A percentile compares a stretch with the other conserved stretches of the same genome.
phyloP scores from a whole-genome alignment of 2,888 invertebrate genomes.

The Nesidiocoris tenuis region DNA sequence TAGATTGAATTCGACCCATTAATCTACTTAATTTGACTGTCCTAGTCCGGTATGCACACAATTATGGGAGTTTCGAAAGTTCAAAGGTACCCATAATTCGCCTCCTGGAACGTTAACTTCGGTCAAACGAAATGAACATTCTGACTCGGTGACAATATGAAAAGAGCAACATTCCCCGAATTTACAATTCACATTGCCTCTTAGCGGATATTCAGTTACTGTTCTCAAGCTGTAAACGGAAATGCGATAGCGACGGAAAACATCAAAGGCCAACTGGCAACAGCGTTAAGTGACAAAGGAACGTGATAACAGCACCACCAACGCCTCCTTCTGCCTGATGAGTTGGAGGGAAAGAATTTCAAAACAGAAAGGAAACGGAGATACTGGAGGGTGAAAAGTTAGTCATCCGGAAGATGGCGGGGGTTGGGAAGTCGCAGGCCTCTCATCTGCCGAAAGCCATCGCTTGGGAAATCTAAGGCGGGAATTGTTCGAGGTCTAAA shows the following conservation, averaged over 20 bases:
- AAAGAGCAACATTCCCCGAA: too few relatives aligned
- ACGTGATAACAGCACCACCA: background rate
- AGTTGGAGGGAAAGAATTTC: background rate
- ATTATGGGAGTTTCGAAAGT: too few relatives aligned
- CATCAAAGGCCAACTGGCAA: background rate
- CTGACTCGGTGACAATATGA: too few relatives aligned
- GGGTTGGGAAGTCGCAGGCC: conserved; percentile 7
- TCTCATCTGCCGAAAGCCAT: background rate
- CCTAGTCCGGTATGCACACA: too few relatives aligned
- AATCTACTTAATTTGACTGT: too few relatives aligned
- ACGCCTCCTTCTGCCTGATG: background rate
- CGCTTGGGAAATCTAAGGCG: conserved; percentile 21
- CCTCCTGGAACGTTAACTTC: too few relatives aligned
- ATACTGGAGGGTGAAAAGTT: conserved; percentile 14
- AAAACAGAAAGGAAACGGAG: background rate
- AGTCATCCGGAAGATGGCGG: conserved; percentile 13
- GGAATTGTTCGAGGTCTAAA: background rate
- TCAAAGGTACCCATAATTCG: too few relatives aligned
- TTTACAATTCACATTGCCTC: too few relatives aligned
- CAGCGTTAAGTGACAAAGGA: background rate
- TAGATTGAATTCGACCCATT: too few relatives aligned
- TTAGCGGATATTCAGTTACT: too few relatives aligned
- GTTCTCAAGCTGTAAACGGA: background rate
- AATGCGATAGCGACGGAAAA: background rate
- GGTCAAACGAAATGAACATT: too few relatives aligned